Percentiles rank a stretch among this genome's conserved stretches.
These are phyloP conservation scores for Cottoperca gobio DNA, from an alignment of 2,797 vertebrate species.

Conservation along the genomic window DNA sequence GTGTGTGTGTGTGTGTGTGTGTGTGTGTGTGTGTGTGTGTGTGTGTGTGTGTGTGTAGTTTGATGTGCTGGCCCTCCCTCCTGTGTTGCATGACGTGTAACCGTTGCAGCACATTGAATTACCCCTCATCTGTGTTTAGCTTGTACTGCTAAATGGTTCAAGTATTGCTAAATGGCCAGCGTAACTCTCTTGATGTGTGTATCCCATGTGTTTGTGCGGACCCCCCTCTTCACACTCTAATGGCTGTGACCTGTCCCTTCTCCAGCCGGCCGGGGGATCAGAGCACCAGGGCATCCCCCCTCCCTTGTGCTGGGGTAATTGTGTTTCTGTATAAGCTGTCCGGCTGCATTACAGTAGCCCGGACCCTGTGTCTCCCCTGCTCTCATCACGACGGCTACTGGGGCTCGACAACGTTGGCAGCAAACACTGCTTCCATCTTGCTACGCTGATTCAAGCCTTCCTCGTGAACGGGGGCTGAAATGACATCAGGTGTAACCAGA, in stretches of 20 bases:
- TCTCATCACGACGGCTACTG: constrained; percentile 58
- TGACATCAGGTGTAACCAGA: constrained; percentile 29
- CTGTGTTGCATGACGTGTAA: neutral
- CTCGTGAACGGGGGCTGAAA: constrained; percentile 32
- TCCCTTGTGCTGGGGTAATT: constrained; percentile 69
- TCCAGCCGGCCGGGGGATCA: constrained; percentile 43
- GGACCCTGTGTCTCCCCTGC: constrained; percentile 50
- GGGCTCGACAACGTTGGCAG: constrained; percentile 47
- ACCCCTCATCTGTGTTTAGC: constrained; percentile 21
- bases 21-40: too few relatives aligned
- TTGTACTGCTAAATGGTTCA: neutral
- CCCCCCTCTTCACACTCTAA: constrained; percentile 8
- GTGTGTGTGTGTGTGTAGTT: neutral
- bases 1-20: too few relatives aligned
- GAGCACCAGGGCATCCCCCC: constrained; percentile 40
- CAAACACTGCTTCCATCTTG: constrained; percentile 18
- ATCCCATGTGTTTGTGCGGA: constrained; percentile 3
- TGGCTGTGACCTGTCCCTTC: constrained; percentile 46
- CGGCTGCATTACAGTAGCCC: constrained; percentile 62
- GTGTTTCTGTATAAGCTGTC: constrained; percentile 78
- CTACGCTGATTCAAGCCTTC: constrained; percentile 27
- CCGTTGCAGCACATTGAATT: neutral
- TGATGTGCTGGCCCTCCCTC: constrained; percentile 6
- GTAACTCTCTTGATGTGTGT: constrained; percentile 25
- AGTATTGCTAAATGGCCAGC: constrained; percentile 17